Percentiles rank a stretch among this genome's conserved stretches.
Conservation (phyloP, 2,113 vertebrate genomes). For the Pithys albifrons region DNA sequence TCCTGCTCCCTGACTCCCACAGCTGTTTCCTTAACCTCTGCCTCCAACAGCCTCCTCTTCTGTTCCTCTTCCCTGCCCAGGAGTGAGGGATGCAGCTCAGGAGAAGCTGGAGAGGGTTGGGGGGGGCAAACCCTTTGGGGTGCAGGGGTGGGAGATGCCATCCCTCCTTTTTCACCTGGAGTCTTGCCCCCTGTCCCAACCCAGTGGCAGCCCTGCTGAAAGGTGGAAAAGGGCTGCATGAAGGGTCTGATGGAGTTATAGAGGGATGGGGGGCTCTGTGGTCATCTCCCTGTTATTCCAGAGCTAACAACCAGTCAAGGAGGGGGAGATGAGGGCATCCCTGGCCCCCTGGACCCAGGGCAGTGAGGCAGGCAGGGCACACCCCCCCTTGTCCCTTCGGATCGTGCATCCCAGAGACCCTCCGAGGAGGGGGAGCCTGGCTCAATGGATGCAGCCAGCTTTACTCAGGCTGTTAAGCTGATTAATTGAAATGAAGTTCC, state of each 20-base stretch:
- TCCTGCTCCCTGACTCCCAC: not conserved
- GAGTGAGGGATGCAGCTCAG: not conserved
- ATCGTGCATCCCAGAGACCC: not conserved
- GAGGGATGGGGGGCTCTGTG: not conserved
- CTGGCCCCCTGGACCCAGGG: not conserved
- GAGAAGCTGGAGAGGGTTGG: not conserved
- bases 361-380: not conserved
- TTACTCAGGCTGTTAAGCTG: conserved; percentile 59
- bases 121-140: fast-evolving
- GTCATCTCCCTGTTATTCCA: not conserved
- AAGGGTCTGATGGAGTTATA: fast-evolving
- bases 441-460: conserved; percentile 19
- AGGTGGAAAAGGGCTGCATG: not conserved
- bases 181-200: not conserved
- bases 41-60: not conserved
- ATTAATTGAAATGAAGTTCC: conserved; percentile 74
- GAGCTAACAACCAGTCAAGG: fast-evolving
- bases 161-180: fast-evolving
- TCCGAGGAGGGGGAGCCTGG: not conserved
- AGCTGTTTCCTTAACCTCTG: not conserved
- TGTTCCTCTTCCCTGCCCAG: not conserved
- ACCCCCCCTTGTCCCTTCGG: not conserved
- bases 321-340: not conserved
- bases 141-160: not conserved
- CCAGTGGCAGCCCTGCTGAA: not conserved